Evolutionary conservation across 2,797 vertebrate species (phyloP), one percentile per base, ranked within the genome.

Genomic region (Coranthus polyacanthus): DNA sequence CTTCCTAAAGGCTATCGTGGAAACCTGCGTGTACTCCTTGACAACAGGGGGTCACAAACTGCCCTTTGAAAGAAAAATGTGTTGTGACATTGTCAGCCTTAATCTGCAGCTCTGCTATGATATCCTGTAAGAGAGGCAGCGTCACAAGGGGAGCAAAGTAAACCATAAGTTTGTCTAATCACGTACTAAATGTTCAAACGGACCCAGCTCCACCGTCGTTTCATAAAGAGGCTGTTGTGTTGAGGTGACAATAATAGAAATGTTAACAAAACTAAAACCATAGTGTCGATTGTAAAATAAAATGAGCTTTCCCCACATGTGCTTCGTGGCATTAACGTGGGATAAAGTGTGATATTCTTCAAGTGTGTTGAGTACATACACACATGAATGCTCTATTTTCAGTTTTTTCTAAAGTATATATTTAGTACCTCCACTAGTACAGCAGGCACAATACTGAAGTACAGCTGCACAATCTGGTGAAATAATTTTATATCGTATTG

Each of bases 71-170:
- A 20, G 61, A 76, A 82, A 87, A 82, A 93, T 88, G 85, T 74
- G 87, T 85, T 92, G 88, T 82, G 92, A 91, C 92, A 83, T 74
- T 89, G 91, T 92, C 90, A 82, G 63, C 70, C 71, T 87, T 82
- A 84, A 89, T 92, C 70, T 86, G 74, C 38, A 62, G 13, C 60
- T 71, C 56, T 38, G 67, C 36, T 62, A 16, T 55, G 47, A 68
- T 68, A 38, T 20, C 56, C 67, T 52, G 74, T 75, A 45, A 46
- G 43, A 56, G 39, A 12, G 17, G 24, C 13, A 38, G 20, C 47
- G 17, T 37, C 52, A 20, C 18, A 11, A 37, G 5, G 32, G 1
- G 1, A 18, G 49, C 7, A 51, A 10, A 49, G 51, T 20, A 2
- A 42, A 59, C 12, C 21, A 29, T 16, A 60, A 46, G 29, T 57